phyloP scores from a whole-genome alignment of 2,797 vertebrate species.

The Hydrophis major region DNA sequence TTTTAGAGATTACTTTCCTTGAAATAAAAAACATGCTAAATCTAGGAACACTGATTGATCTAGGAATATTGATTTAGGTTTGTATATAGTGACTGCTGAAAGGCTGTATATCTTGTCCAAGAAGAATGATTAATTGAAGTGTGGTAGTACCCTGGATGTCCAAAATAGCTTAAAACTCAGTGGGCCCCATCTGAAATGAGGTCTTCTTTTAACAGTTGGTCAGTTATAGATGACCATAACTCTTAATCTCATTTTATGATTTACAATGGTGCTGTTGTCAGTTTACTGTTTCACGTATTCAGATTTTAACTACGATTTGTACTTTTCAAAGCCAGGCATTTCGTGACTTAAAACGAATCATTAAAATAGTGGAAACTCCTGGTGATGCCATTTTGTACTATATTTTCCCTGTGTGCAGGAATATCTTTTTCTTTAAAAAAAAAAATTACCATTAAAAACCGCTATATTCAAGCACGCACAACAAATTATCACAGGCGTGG shows the following conservation, averaged over 20 bases:
- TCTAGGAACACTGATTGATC: background rate
- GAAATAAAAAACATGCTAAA: background rate
- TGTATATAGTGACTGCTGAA: background rate
- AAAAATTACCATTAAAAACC: background rate
- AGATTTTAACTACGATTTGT: background rate
- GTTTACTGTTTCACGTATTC: background rate
- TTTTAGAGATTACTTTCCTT: background rate
- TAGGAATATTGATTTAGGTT: background rate
- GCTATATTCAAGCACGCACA: background rate
- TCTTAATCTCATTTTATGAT: background rate
- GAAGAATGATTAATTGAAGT: background rate
- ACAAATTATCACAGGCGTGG: background rate
- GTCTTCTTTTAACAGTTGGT: background rate
- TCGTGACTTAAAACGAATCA: background rate
- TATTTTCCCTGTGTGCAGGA: background rate
- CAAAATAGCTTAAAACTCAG: background rate
- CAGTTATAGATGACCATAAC: background rate
- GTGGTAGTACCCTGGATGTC: background rate
- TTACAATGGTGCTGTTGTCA: background rate
- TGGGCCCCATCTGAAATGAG: background rate
- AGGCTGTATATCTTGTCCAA: background rate
- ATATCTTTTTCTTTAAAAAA: background rate
- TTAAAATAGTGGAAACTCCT: background rate
- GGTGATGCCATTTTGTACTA: background rate
- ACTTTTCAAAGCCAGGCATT: background rate